A percentile compares a stretch with the other conserved stretches of the same genome.
phyloP scores from a whole-genome alignment of 2,888 invertebrate genomes.

The Lapara coniferarum region DNA sequence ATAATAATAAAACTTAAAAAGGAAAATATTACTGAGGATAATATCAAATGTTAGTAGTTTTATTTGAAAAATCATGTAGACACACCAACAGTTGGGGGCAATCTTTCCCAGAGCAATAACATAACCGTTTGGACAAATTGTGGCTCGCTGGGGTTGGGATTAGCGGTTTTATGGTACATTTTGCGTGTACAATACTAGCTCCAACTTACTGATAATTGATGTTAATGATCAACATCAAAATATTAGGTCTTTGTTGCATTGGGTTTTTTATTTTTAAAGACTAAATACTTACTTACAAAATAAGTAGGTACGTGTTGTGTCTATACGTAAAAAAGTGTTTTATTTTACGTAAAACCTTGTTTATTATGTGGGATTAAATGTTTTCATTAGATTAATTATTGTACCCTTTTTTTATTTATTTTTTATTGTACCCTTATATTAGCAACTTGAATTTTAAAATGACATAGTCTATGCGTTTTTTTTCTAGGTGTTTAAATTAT shows the following conservation, averaged over 20 bases:
- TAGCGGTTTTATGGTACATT: slow-evolving; percentile 80
- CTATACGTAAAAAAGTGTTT: no score
- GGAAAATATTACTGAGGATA: slow-evolving; percentile 34
- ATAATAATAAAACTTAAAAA: slow-evolving; percentile 26
- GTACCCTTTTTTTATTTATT: no score
- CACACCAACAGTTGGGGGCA: slow-evolving; percentile 56
- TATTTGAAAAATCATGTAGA: slow-evolving; percentile 71
- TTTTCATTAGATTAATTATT: no score
- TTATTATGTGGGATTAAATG: no score
- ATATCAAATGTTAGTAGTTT: slow-evolving; percentile 58
- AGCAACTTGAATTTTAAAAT: no score
- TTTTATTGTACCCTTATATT: no score
- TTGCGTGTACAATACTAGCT: slow-evolving; percentile 64
- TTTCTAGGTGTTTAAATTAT: no score
- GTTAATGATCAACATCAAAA: slow-evolving; percentile 66
- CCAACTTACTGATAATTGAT: slow-evolving; percentile 76
- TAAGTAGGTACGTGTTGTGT: no score
- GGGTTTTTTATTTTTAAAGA: no score
- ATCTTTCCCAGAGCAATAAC: slow-evolving; percentile 80
- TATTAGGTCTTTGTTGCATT: slow-evolving; percentile 27
- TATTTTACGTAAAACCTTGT: no score
- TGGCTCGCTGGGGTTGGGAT: slow-evolving; percentile 72
- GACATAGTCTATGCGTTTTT: no score
- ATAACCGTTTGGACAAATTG: slow-evolving; percentile 83
- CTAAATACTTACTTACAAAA: no score